These are phyloP conservation scores for Ligdia adustata DNA, from an alignment of 2,888 invertebrate species.

Conservation along the genomic window DNA sequence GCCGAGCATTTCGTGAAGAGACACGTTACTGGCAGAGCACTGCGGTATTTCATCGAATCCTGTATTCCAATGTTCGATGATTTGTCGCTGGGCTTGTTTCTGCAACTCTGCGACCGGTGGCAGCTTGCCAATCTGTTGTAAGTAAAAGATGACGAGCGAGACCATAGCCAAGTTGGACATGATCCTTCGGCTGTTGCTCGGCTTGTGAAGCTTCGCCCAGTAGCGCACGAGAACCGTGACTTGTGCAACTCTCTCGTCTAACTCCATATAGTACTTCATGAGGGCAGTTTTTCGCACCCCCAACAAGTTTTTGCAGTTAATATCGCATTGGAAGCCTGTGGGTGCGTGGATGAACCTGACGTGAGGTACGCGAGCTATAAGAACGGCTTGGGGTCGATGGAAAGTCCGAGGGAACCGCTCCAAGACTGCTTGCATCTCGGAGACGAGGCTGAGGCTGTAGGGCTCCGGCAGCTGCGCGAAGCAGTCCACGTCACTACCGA, in stretches of 20 bases:
- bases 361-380: not conserved
- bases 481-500: not conserved
- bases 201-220: conserved; percentile 8
- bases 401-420: not conserved
- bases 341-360: conserved; percentile 1
- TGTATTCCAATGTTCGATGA: conserved; percentile 11
- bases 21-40: not conserved
- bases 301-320: not conserved
- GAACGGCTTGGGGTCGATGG: not conserved
- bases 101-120: conserved; percentile 13
- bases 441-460: not conserved
- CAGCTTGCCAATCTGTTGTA: conserved; percentile 15
- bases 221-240: not conserved
- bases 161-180: conserved; percentile 10
- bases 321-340: not conserved
- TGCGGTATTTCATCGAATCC: conserved; percentile 19
- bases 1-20: conserved; percentile 25
- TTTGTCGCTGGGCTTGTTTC: not conserved
- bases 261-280: not conserved
- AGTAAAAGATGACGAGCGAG: conserved; percentile 15
- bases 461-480: not conserved
- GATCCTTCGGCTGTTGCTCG: not conserved
- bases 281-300: not conserved
- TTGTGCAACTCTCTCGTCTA: not conserved
- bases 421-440: not conserved